Conservation (phyloP, 2,113 vertebrate species). For the Loxodonta africana region DNA sequence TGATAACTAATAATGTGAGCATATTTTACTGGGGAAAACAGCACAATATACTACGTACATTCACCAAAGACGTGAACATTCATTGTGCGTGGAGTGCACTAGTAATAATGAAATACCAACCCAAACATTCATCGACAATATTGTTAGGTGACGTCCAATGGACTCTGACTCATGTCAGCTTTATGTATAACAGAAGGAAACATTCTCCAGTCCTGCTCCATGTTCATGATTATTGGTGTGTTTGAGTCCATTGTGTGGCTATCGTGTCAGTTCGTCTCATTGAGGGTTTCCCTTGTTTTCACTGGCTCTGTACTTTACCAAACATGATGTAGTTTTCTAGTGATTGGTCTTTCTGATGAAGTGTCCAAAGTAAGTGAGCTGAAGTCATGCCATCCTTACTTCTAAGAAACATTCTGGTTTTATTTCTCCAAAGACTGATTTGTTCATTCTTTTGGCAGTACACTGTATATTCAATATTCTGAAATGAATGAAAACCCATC, state of each 20-base stretch:
- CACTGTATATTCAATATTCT: not conserved
- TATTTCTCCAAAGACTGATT: not conserved
- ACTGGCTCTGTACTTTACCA: not conserved
- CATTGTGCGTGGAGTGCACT: not conserved
- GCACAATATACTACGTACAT: not conserved
- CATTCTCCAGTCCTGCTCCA: not conserved
- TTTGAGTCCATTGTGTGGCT: not conserved
- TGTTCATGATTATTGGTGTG: not conserved
- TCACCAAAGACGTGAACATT: not conserved
- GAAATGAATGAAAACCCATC: not conserved
- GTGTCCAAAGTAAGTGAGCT: not conserved
- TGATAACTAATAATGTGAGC: not conserved
- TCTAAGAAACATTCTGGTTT: not conserved
- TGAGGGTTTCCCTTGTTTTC: not conserved
- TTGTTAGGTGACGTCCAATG: not conserved
- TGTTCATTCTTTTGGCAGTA: not conserved
- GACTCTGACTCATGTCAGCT: not conserved
- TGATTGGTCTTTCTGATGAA: not conserved
- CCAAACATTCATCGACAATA: not conserved
- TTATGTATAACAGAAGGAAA: not conserved
- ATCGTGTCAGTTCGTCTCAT: not conserved
- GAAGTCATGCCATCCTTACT: not conserved
- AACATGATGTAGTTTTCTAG: not conserved
- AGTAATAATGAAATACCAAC: not conserved
- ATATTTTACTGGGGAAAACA: conserved; percentile 55